Percentiles rank a stretch among this genome's conserved stretches.
Conservation (phyloP, 2,113 vertebrate genomes). For the Xenus cinereus region DNA sequence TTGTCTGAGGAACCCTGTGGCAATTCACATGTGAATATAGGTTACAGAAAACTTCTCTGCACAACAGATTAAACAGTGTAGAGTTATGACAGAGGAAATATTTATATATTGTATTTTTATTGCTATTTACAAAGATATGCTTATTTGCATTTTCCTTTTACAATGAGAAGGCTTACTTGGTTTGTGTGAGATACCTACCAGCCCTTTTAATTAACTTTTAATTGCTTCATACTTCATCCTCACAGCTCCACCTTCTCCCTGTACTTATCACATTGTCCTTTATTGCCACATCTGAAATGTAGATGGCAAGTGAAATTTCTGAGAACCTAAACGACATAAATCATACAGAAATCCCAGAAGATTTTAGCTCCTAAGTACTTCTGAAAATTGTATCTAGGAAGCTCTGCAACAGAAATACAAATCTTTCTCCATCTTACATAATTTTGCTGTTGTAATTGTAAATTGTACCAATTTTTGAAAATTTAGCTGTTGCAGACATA, state of each 20-base stretch:
- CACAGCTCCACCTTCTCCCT: neutral
- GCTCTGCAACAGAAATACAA: neutral
- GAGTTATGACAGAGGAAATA: neutral
- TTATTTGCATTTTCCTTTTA: neutral
- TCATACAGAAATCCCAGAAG: neutral
- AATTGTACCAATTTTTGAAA: neutral
- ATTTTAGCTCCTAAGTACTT: neutral
- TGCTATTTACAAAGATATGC: neutral
- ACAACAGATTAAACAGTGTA: neutral
- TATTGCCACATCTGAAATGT: neutral
- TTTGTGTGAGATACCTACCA: neutral
- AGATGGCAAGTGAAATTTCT: neutral
- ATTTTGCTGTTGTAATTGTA: neutral
- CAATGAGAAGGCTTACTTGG: neutral
- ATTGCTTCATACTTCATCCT: neutral
- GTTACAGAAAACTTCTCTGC: neutral
- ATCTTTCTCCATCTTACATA: accelerated
- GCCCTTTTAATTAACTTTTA: neutral
- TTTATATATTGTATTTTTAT: neutral
- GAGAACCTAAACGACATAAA: neutral
- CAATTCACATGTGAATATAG: neutral
- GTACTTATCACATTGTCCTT: neutral
- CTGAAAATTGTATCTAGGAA: neutral
- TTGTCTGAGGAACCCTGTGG: neutral
- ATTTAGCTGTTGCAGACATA: neutral